A percentile compares a stretch with the other conserved stretches of the same genome.
phyloP scores from a whole-genome alignment of 2,797 vertebrate genomes.

The Nyctibius grandis region DNA sequence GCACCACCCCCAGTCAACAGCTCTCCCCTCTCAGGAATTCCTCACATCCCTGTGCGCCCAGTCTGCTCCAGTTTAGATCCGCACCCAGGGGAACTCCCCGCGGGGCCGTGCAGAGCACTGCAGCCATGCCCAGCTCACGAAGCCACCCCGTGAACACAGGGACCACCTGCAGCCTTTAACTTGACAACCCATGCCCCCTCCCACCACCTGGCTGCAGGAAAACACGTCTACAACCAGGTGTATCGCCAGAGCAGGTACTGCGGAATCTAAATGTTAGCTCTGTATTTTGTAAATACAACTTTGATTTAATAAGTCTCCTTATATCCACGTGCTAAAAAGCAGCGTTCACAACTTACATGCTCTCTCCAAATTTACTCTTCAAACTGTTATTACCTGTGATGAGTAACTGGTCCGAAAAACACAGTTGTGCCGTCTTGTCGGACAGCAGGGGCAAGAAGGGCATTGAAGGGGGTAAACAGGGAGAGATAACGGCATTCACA shows the following conservation, averaged over 20 bases:
- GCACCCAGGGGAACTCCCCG: too few species aligned
- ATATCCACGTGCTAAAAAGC: neutral
- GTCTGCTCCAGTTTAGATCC: neutral
- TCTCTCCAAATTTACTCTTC: neutral
- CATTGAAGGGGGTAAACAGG: neutral
- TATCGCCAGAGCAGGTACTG: neutral
- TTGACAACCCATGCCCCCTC: neutral
- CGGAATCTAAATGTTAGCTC: neutral
- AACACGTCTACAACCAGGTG: neutral
- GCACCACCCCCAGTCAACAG: neutral
- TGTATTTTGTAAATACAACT: neutral
- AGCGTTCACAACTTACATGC: fast-evolving
- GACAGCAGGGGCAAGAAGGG: neutral
- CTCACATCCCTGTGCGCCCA: neutral
- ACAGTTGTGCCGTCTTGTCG: fast-evolving
- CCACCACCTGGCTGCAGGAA: neutral
- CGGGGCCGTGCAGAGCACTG: neutral
- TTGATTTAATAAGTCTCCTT: neutral
- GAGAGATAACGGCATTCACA: neutral
- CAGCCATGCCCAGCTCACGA: neutral
- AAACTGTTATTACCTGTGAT: neutral
- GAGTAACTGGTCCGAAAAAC: neutral
- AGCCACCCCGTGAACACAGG: neutral
- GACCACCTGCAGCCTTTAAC: neutral
- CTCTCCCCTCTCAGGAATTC: too few species aligned